Percentiles rank a stretch among this genome's conserved stretches.
phyloP scores from a whole-genome alignment of 1,140 invertebrate species.

The Gonioctena quinquepunctata region DNA sequence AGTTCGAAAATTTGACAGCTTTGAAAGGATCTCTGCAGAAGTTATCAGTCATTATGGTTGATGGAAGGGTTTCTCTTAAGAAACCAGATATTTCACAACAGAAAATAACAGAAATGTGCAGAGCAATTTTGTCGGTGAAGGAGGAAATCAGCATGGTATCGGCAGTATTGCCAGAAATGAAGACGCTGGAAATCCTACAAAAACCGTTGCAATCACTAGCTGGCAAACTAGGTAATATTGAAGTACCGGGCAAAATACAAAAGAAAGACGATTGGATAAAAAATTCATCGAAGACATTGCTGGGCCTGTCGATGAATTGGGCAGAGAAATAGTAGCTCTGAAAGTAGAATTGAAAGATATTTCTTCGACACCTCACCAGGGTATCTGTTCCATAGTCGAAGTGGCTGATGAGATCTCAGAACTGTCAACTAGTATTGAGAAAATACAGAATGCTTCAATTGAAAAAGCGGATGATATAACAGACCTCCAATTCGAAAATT shows the following conservation, averaged over 20 bases:
- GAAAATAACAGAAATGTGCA: background rate
- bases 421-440: background rate
- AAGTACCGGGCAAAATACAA: background rate
- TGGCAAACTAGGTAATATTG: background rate
- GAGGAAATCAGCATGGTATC: conserved; percentile 1
- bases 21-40: conserved; percentile 23
- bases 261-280: background rate
- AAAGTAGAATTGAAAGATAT: background rate
- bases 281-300: background rate
- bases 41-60: conserved; percentile 8
- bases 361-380: conserved; percentile 19
- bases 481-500: background rate
- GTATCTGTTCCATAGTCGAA: conserved; percentile 20
- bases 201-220: background rate
- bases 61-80: background rate
- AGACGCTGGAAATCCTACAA: background rate
- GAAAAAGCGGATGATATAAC: background rate
- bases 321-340: background rate
- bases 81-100: conserved; percentile 15
- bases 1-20: background rate
- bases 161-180: background rate
- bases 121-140: background rate
- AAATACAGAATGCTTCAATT: background rate
- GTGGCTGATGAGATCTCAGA: conserved; percentile 7
- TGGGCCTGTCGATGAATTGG: background rate